Evolutionary conservation across 2,113 vertebrate species (phyloP), one percentile per base, ranked within the genome.

Genomic region (Ivindomyrus marchei): DNA sequence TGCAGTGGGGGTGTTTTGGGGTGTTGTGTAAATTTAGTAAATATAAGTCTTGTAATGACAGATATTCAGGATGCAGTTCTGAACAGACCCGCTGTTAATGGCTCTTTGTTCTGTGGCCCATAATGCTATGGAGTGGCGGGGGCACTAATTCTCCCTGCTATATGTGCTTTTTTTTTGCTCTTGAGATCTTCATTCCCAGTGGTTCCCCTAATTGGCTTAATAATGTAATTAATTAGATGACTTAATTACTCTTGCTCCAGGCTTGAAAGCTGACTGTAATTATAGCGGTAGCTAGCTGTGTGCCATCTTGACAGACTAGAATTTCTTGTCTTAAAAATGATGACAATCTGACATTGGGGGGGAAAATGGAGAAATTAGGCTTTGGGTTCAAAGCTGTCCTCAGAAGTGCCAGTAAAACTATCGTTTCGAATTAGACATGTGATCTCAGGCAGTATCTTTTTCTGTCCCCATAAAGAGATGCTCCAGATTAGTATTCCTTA

Each of bases 211-310:
- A 80, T 80, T 80, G 74, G 74, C 36, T 80, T 80, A 42, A 42
- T 80, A 80, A 80, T 36, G 31, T 80, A 80, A 80, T 80, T 80
- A 80, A 80, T 80, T 80, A 74, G 27, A 74, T 74, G 17, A 80
- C 36, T 80, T 80, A 80, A 80, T 42, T 80, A 36, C 74, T 80
- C 36, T 80, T 80, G 31, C 74, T 80, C 74, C 17, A 19, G 31
- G 74, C 74, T 80, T 42, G 31, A 80, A 80, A 42, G 74, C 74
- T 80, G 31, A 80, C 74, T 80, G 70, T 77, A 80, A 42, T 36
- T 39, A 36, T 9, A 39, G 36, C 74, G 17, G 74, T 42, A 2
- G 74, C 31, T 80, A 80, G 36, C 36, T 42, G 4, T 42, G 36
- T 17, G 19, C 31, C 36, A 19, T 19, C 36, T 19, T 80, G 3